Evolutionary conservation across 1,140 invertebrate species (phyloP), one percentile per base, ranked within the genome.

Genomic region (Apis laboriosa): DNA sequence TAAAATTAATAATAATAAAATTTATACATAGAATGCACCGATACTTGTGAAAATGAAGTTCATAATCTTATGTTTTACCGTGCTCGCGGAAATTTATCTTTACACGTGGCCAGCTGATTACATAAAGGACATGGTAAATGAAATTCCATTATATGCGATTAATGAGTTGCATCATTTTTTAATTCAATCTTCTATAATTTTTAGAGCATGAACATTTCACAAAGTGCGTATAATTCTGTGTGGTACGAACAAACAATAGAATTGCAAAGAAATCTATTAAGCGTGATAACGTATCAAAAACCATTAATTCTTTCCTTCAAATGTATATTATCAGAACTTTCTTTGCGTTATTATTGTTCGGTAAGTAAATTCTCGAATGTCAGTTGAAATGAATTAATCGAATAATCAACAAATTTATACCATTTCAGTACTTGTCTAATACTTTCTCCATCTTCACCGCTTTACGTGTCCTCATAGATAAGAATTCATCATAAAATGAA

Each of bases 241-340:
- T 84, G 83, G 80, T 83, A 70, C 51, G 12, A 70, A n/a, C 9
- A 75, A 21, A 56, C 24, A 11, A 15, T 76, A 19, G 21, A 34
- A 56, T 9, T 83, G 55, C 72, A 66, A 2, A 83, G 77, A 15
- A 61, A 24, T 28, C 15, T 84, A 51, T 43, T 76, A 0, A 61
- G 64, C 17, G 15, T 76, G n/a, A 63, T 77, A 76, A 0, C 71
- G 63, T 77, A 80, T 43, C 89, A 89, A 51, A 89, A 88, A 71
- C 88, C 88, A 2, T 61, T 90, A 28, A 53, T 28, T 15, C 84
- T 15, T 84, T 92, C 74, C 34, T 79, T 90, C 2, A 43, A 49
- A 15, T 89, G 87, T 34, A 56, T 90, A 8, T 67, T 92, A 24
- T 78, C 84, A 2, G 84, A 84, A 53, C 77, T 90, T 21, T 90